A percentile compares a stretch with the other conserved stretches of the same genome.
Conservation (phyloP, 2,797 vertebrate species). For the Erpetoichthys calabaricus region DNA sequence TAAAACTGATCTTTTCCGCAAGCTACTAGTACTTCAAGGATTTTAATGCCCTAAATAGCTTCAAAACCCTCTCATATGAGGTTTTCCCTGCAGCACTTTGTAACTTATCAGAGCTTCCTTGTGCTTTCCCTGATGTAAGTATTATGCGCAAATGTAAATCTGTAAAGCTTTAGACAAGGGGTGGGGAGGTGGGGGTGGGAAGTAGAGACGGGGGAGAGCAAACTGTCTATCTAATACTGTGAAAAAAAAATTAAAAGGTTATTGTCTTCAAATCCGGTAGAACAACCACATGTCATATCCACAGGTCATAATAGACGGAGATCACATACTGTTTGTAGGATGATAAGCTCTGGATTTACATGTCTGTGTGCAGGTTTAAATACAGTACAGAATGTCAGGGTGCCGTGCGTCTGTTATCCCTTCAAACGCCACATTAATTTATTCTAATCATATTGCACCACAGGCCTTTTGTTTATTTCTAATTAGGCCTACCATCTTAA, state of each 20-base stretch:
- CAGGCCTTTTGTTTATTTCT: constrained; percentile 47
- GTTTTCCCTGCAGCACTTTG: constrained; percentile 66
- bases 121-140: constrained; percentile 60
- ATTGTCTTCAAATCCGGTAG: constrained; percentile 30
- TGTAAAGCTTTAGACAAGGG: constrained; percentile 54
- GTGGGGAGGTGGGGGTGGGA: constrained; percentile 63
- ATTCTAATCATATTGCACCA: constrained; percentile 37
- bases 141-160: constrained; percentile 72
- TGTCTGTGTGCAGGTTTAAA: background rate
- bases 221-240: constrained; percentile 54
- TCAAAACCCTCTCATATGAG: constrained; percentile 63
- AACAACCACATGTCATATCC: constrained; percentile 33
- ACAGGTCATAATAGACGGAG: constrained; percentile 19
- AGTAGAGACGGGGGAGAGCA: constrained; percentile 34
- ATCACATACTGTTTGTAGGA: background rate
- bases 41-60: constrained; percentile 70
- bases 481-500: constrained; percentile 54
- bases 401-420: constrained; percentile 14
- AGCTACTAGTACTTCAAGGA: constrained; percentile 61
- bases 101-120: constrained; percentile 69
- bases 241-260: constrained; percentile 18
- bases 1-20: constrained; percentile 54
- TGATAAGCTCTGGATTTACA: constrained; percentile 1
- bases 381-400: background rate
- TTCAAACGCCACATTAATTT: constrained; percentile 29